phyloP scores from a whole-genome alignment of 2,888 invertebrate species.

The Pandemis heparana region DNA sequence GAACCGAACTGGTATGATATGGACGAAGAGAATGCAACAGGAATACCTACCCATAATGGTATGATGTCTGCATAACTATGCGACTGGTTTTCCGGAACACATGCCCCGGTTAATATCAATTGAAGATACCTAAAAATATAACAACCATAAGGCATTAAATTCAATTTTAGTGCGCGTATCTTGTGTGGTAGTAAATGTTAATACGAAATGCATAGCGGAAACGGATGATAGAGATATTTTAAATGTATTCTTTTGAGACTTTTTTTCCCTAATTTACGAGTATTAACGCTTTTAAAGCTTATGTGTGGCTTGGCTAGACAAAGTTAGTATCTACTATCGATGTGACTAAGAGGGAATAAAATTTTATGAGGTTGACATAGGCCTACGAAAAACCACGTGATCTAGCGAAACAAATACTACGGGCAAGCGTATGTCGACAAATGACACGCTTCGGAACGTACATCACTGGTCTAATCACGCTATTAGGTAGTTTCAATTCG shows the following conservation, averaged over 20 bases:
- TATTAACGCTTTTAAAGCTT: no score
- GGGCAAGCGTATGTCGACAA: no score
- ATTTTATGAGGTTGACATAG: no score
- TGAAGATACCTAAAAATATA: constrained; percentile 39
- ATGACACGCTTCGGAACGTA: no score
- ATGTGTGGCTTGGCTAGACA: no score
- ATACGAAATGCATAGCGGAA: neutral
- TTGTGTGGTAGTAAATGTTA: neutral
- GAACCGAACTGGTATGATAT: constrained; percentile 26
- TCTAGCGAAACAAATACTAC: no score
- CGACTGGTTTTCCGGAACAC: constrained; percentile 38
- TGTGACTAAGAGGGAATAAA: no score
- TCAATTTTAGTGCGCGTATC: neutral
- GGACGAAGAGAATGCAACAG: constrained; percentile 21
- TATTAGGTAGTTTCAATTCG: no score
- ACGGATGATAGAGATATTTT: neutral
- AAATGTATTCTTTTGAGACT: neutral
- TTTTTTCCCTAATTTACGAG: no score
- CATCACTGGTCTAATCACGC: no score
- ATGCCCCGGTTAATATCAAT: constrained; percentile 27
- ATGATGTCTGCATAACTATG: constrained; percentile 42
- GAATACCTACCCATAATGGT: constrained; percentile 38
- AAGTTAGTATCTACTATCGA: no score
- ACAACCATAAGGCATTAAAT: constrained; percentile 4
- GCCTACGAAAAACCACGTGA: no score